Conservation (phyloP, 2,888 invertebrate genomes). For the Agonopterix heracliana region DNA sequence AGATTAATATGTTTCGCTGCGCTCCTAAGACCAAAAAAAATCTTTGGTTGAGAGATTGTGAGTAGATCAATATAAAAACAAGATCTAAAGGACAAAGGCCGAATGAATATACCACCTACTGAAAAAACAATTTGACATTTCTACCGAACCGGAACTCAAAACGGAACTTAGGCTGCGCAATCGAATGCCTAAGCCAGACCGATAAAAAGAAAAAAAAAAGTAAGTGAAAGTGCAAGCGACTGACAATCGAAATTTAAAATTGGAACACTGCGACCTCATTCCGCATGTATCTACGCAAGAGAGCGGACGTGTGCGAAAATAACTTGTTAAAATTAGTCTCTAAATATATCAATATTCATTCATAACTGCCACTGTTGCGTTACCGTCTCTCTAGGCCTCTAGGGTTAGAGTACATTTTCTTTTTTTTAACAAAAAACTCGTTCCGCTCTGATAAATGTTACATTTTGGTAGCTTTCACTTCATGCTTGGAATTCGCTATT, state of each 20-base stretch:
- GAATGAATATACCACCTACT: too few species aligned
- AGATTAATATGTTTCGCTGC: too few species aligned
- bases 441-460: conserved; percentile 9
- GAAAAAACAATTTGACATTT: not conserved
- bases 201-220: conserved; percentile 9
- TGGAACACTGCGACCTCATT: conserved; percentile 68
- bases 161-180: conserved; percentile 5
- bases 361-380: conserved; percentile 1
- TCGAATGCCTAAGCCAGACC: conserved; percentile 4
- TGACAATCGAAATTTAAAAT: conserved; percentile 67
- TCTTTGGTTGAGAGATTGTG: too few species aligned
- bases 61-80: too few species aligned
- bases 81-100: too few species aligned
- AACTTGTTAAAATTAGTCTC: conserved; percentile 1
- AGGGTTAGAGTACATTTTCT: not conserved
- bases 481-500: conserved; percentile 7
- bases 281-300: conserved; percentile 47
- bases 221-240: conserved; percentile 55
- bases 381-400: not conserved
- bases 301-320: conserved; percentile 36
- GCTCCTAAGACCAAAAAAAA: too few species aligned
- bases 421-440: not conserved
- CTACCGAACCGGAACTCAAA: conserved; percentile 12
- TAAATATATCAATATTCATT: conserved; percentile 8
- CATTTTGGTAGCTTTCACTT: conserved; percentile 13